Evolutionary conservation across 1,140 invertebrate species (phyloP), one percentile per base, ranked within the genome.

Genomic region (Atopsyche davidsoni): DNA sequence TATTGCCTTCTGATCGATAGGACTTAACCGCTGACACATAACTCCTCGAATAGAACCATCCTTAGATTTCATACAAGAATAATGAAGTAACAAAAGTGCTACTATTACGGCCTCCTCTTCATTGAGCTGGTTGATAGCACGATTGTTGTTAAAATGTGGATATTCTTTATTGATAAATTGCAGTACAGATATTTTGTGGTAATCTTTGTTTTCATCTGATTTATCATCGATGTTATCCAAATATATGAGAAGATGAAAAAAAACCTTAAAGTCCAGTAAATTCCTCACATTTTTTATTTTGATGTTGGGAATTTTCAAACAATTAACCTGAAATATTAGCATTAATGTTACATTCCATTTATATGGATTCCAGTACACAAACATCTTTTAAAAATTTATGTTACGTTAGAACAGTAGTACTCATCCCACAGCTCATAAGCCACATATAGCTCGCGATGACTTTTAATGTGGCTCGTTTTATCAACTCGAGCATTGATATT

Each of bases 91-190:
- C 10, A 57, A 22, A 2, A 46, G 50, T 4, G 50, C 36, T 2
- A 57, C 38, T 11, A 53, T 23, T 0, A 53, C 28, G 6, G 35
- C 17, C 13, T 53, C 50, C 4, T 56, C 54, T 17, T 36, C 35
- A 3, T n/a, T 16, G 1, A 36, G 11, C 2, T 36, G 9, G 9
- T 39, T 39, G 11, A 36, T 17, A 14, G 28, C n/a, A 11, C 23
- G 35, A 6, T 40, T 4, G 10, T 11, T 13, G 11, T 17, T 23
- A 18, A 56, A 56, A 24, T 48, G 38, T 4, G 54, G 54, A 44
- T 56, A 56, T 32, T 52, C 49, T 32, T 32, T 42, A 39, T 46
- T 52, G 11, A 56, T 14, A 32, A 56, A 56, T 7, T n/a, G n/a
- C 1, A 31, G 13, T 9, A 52, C 24, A 41, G 6, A 16, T 7